Base-by-base conservation (phyloP, 2,797 vertebrate species). In the Chiloscyllium punctatum region DNA sequence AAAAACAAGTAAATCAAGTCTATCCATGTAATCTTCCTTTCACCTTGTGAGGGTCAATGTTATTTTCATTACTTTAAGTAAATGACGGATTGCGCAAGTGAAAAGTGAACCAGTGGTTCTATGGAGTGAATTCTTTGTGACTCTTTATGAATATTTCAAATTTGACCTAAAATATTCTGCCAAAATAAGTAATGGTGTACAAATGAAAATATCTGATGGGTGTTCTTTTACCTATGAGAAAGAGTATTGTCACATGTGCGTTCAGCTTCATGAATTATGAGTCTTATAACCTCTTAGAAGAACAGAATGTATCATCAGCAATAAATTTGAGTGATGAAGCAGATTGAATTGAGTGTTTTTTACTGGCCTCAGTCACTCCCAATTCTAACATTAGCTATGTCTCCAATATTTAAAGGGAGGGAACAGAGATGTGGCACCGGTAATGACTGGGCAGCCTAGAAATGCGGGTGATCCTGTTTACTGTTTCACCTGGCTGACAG, bases 31-130 rank as follows among this genome's bases (percentile, higher is more conserved):
- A 91, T 25, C 48, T 84, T 30, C 48, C 48, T 87, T 9, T 87
- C 84, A 51, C 88, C 57, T 91, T 91, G 57, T 91, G 88, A 68
- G 57, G 23, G 37, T 91, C 88, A 91, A 91, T 68, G 88, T 23
- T 91, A 66, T 66, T n/a, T 87, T 66, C 88, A 91, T 21, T n/a
- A 9, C 33, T 57, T 37, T 91, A 68, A 66, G 62, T 68, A 68
- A 91, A 91, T 91, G 57, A 37, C 57, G 21, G 88, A 4, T 8
- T 57, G 23, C 18, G 3, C 57, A 66, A 66, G 33, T 68, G 88
- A 91, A 91, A 91, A 68, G 68, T 68, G 33, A 91, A 66, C 33
- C 33, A 37, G 62, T 68, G 33, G 33, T 91, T 8, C 33, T n/a
- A 33, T 91, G 57, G 18, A 91, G 62, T 68, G n/a, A 66, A 91